Evolutionary conservation across 1,140 invertebrate genomes (phyloP).

Genomic region (Dufourea novaeangliae): DNA sequence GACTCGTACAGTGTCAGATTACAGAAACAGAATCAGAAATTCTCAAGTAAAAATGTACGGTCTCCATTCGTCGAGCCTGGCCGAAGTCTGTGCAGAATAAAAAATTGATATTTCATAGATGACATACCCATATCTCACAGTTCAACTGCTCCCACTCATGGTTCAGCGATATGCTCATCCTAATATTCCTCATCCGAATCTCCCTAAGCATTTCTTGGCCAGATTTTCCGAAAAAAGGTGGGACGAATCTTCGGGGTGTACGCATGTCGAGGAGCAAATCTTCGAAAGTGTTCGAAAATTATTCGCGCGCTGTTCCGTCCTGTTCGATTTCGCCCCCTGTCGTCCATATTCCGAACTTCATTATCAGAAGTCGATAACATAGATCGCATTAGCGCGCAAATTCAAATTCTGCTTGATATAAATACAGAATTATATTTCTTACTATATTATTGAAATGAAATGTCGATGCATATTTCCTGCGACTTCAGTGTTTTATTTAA

Average conservation of each 20-base stretch:
- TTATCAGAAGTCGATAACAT: not conserved
- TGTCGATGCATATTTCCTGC: no score
- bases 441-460: no score
- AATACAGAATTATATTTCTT: not conserved
- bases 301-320: constrained; percentile 26
- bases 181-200: constrained; percentile 49
- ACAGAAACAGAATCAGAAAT: not conserved
- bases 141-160: constrained; percentile 68
- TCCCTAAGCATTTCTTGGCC: constrained; percentile 24
- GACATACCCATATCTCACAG: constrained; percentile 71
- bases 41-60: not conserved
- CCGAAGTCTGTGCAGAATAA: not conserved
- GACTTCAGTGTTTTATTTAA: no score
- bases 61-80: not conserved
- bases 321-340: constrained; percentile 1
- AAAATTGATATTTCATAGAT: not conserved
- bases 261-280: constrained; percentile 37
- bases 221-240: not conserved
- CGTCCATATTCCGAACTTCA: not conserved
- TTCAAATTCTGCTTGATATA: not conserved
- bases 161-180: constrained; percentile 64
- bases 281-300: constrained; percentile 20
- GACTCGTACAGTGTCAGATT: no score
- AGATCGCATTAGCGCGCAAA: not conserved
- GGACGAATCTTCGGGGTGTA: not conserved